Percentiles rank a stretch among this genome's conserved stretches.
These are phyloP conservation scores for Spialia ferax DNA, from an alignment of 2,888 invertebrate genomes.

Conservation along the genomic window DNA sequence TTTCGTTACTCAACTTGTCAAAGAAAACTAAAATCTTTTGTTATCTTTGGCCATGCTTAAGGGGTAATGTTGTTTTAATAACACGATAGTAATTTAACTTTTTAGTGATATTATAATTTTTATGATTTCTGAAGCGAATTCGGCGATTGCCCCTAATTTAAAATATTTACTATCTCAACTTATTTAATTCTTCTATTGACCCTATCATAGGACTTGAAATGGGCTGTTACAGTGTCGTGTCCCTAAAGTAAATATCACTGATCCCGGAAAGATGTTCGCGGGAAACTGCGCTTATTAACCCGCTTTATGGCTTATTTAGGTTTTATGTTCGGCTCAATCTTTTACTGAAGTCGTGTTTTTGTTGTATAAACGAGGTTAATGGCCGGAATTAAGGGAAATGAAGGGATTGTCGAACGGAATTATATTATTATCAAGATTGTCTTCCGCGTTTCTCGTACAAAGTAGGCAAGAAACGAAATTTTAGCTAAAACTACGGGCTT, in stretches of 20 bases:
- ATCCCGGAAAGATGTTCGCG: constrained; percentile 62
- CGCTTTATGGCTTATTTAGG: constrained; percentile 67
- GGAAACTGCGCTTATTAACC: constrained; percentile 68
- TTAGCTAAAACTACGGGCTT: too few relatives aligned
- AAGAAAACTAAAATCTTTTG: too few relatives aligned
- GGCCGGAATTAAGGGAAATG: constrained; percentile 23
- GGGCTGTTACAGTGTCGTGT: constrained; percentile 59
- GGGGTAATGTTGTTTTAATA: too few relatives aligned
- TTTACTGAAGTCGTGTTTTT: constrained; percentile 45
- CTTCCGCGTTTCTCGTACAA: background rate
- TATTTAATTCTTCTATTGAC: background rate
- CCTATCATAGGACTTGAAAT: constrained; percentile 44
- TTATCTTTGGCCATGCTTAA: too few relatives aligned
- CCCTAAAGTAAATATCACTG: constrained; percentile 73
- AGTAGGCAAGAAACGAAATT: background rate
- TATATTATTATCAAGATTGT: background rate
- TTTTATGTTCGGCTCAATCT: constrained; percentile 60
- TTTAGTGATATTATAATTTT: too few relatives aligned
- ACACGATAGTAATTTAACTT: too few relatives aligned
- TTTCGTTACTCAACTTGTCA: too few relatives aligned
- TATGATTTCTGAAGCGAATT: too few relatives aligned
- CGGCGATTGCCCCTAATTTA: too few relatives aligned
- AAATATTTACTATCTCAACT: background rate
- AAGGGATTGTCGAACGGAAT: constrained; percentile 12
- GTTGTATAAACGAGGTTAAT: constrained; percentile 12